These are phyloP conservation scores for Cnemophilus loriae DNA, from an alignment of 2,113 vertebrate species.

Conservation along the genomic window DNA sequence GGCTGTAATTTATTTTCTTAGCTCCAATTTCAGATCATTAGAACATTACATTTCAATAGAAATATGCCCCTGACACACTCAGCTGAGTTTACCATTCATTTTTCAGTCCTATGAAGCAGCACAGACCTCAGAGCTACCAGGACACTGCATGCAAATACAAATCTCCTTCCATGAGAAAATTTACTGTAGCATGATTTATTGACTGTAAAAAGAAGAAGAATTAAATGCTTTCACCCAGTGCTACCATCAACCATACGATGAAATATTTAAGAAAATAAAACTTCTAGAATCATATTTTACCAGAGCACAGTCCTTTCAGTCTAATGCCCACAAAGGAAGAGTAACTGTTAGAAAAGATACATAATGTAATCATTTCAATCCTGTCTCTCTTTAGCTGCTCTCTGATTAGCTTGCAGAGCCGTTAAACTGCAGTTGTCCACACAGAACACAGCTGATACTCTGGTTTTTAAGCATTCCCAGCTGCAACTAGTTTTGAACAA, in stretches of 20 bases:
- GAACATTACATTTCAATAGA: neutral
- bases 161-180: neutral
- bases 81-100: neutral
- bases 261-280: neutral
- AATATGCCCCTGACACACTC: neutral
- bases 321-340: neutral
- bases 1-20: neutral
- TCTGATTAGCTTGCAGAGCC: conserved; percentile 58
- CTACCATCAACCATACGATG: neutral
- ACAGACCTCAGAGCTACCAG: neutral
- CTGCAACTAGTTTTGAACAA: conserved; percentile 10
- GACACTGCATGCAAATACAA: neutral
- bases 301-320: neutral
- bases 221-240: neutral
- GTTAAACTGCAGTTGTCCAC: conserved; percentile 27
- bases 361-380: neutral
- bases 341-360: neutral
- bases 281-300: neutral
- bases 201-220: neutral
- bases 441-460: conserved; percentile 61
- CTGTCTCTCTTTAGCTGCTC: neutral
- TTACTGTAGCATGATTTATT: neutral
- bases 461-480: conserved; percentile 39
- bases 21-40: neutral
- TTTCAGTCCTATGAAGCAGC: neutral